These are phyloP conservation scores for Eupithecia exiguata DNA, from an alignment of 2,888 invertebrate genomes.

Conservation along the genomic window DNA sequence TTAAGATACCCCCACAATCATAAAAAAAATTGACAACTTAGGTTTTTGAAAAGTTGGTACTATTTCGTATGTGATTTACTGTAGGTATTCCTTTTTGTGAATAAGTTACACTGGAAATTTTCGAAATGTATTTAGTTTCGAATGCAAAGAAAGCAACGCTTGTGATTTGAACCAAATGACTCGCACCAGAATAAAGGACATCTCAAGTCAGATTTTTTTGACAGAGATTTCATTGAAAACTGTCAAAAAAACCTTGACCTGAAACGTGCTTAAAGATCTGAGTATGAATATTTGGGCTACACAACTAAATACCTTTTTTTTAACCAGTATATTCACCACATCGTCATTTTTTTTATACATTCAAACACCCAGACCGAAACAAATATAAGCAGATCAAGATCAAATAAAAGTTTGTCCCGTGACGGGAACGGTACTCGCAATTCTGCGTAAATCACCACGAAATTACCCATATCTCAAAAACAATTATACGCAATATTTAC, in stretches of 20 bases:
- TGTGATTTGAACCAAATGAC: neutral
- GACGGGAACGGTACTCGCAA: neutral
- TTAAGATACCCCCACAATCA: neutral
- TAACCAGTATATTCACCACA: no score
- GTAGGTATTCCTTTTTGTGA: neutral
- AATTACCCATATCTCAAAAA: slow-evolving; percentile 31
- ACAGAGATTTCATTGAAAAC: neutral
- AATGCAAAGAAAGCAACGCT: neutral
- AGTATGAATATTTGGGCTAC: neutral
- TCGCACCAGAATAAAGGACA: neutral
- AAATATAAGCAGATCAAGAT: neutral
- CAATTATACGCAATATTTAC: slow-evolving; percentile 41
- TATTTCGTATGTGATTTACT: neutral
- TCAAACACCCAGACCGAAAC: neutral
- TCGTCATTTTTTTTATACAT: neutral
- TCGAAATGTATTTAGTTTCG: neutral
- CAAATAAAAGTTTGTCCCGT: neutral
- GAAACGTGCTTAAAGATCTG: neutral
- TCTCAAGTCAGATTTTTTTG: neutral
- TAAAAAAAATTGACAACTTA: neutral
- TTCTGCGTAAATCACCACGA: neutral
- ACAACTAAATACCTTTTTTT: neutral
- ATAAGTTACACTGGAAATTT: neutral
- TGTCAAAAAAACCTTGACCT: neutral
- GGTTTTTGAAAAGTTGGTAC: neutral